Base-by-base conservation (phyloP, 2,888 invertebrate species). In the Phaedon cochleariae region DNA sequence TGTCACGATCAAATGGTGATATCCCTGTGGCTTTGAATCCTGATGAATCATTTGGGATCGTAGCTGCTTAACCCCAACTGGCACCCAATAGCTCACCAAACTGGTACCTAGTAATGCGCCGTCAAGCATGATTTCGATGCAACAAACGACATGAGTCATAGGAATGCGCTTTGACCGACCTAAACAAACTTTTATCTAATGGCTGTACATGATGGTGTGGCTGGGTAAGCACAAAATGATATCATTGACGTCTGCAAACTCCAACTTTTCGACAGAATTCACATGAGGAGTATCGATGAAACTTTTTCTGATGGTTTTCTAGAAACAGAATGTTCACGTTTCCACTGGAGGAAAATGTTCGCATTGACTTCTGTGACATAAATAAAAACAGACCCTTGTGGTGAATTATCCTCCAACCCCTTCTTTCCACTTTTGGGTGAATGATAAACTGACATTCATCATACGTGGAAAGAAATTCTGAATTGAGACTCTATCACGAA, bases 251-350 rank as follows among this genome's bases (percentile, higher is more conserved):
- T 69, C 74, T 20, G 71, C 68, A 61, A 57, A 59, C 51, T 71
- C 59, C 41, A 64, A 45, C 31, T 60, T 34, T 37, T 67, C 62
- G 31, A 64, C 67, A 6, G 63, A 62, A 29, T 53, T 73, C 17
- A 61, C 70, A 65, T 79, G 77, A n/a, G 76, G 73, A 5, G 76
- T 77, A 68, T 81, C 78, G 10, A 79, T 59, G 53, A 77, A 63
- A 74, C 74, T 67, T 69, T 76, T 26, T 77, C 78, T 5, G 60
- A 29, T n/a, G 74, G 73, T 68, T 79, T 80, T 29, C 74, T 62
- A 0, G 77, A 77, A 15, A 77, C n/a, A 66, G 79, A 80, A 52
- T 55, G 31, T 17, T 66, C 55, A 31, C 21, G 46, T 17, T 67
- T 48, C 63, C 69, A 67, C 9, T 58, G 41, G 17, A 65, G 31